phyloP scores from a whole-genome alignment of 1,140 invertebrate genomes.

The Zaprionus ghesquierei region DNA sequence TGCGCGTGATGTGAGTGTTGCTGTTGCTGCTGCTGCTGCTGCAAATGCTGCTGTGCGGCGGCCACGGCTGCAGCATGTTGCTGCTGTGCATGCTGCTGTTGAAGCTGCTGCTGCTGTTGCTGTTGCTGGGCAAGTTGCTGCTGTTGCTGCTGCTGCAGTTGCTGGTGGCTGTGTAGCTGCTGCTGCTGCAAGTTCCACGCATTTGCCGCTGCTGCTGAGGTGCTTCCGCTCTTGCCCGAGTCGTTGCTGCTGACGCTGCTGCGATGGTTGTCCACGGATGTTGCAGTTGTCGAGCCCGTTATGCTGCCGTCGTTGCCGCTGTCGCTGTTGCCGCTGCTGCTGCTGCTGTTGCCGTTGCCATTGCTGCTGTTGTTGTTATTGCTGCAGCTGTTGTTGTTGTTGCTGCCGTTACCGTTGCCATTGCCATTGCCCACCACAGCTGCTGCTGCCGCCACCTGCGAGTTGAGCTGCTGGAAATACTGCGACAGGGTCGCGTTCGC shows the following conservation, averaged over 20 bases:
- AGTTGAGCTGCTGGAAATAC: conserved; percentile 78
- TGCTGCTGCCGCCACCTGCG: conserved; percentile 56
- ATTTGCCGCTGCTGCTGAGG: conserved; percentile 41
- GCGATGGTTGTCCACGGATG: not conserved
- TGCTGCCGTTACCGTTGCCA: conserved; percentile 25
- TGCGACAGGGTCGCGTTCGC: conserved; percentile 71
- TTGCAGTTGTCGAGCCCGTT: conserved; percentile 12
- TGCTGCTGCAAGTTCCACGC: conserved; percentile 61
- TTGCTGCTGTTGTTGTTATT: conserved; percentile 24
- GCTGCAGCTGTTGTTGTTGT: conserved; percentile 18
- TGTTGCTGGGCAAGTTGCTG: conserved; percentile 64
- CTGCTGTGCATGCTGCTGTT: conserved; percentile 69
- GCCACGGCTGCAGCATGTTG: conserved; percentile 63
- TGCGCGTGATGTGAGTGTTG: conserved; percentile 62
- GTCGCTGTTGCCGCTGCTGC: conserved; percentile 16
- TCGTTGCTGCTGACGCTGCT: conserved; percentile 78
- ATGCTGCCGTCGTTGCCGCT: conserved; percentile 15
- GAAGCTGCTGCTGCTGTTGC: conserved; percentile 51
- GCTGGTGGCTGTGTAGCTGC: conserved; percentile 57
- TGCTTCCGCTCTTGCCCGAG: conserved; percentile 60
- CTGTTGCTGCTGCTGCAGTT: conserved; percentile 54
- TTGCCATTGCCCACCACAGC: conserved; percentile 34
- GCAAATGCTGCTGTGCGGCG: conserved; percentile 47
- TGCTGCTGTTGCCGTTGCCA: conserved; percentile 41
- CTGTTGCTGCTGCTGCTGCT: conserved; percentile 54